phyloP scores from a whole-genome alignment of 2,797 vertebrate species.

The Australoheros facetus region DNA sequence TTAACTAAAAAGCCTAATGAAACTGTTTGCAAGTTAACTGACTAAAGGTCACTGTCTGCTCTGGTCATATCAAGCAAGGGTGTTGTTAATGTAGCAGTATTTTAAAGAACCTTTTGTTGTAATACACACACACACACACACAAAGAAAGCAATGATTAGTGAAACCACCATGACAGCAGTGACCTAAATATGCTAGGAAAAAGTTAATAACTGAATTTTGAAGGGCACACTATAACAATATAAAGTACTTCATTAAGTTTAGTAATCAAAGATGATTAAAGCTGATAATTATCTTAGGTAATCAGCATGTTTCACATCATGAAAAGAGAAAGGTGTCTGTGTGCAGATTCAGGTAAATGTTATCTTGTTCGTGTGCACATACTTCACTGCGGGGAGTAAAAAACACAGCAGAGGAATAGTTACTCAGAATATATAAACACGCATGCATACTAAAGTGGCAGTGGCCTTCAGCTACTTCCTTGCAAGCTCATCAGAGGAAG shows the following conservation, averaged over 20 bases:
- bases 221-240: conserved; percentile 9
- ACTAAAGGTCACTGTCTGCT: conserved; percentile 71
- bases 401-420: conserved; percentile 26
- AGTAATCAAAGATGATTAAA: conserved; percentile 51
- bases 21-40: conserved; percentile 59
- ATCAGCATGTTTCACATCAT: conserved; percentile 37
- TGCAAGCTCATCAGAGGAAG: conserved; percentile 56
- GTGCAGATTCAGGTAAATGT: not conserved
- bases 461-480: conserved; percentile 56
- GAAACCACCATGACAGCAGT: not conserved
- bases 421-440: conserved; percentile 21
- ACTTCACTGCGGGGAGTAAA: conserved; percentile 39
- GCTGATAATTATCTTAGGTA: conserved; percentile 32
- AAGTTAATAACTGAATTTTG: conserved; percentile 6
- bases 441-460: conserved; percentile 2
- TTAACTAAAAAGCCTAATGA: conserved; percentile 52
- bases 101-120: not conserved
- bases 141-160: not conserved
- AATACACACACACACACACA: not conserved
- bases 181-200: not conserved
- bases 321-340: not conserved
- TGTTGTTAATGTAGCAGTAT: conserved; percentile 29
- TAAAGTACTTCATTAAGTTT: conserved; percentile 24
- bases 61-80: conserved; percentile 55
- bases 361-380: conserved; percentile 47